Conservation (phyloP, 1,140 invertebrate genomes). For the Bombus vancouverensis region DNA sequence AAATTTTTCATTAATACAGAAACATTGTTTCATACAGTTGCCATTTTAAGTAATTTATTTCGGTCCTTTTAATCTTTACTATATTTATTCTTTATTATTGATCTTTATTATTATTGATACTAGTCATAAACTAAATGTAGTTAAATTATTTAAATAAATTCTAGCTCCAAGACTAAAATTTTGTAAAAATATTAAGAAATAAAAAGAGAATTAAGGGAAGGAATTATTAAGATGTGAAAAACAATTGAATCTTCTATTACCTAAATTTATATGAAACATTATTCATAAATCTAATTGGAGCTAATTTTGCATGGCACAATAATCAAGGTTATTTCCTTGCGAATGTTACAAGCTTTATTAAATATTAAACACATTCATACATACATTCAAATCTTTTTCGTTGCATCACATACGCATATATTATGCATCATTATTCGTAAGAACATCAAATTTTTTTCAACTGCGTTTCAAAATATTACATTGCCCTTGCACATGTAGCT, state of each 20-base stretch:
- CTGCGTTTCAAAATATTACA: conserved; percentile 30
- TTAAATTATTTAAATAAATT: conserved; percentile 30
- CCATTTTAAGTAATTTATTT: neutral
- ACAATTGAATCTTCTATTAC: neutral
- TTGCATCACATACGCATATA: conserved; percentile 43
- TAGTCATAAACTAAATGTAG: conserved; percentile 4
- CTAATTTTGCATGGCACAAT: conserved; percentile 54
- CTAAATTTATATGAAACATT: neutral
- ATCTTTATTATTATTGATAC: conserved; percentile 20
- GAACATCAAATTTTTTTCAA: conserved; percentile 28
- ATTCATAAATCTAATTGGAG: neutral
- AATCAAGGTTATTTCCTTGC: conserved; percentile 36
- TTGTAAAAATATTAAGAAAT: neutral
- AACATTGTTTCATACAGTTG: conserved; percentile 14
- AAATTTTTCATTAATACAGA: conserved; percentile 17
- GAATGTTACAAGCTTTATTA: conserved; percentile 32
- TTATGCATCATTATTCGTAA: conserved; percentile 44
- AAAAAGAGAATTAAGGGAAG: neutral
- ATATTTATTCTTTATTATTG: neutral
- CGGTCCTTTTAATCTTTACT: neutral
- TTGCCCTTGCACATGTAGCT: neutral
- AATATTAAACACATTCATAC: conserved; percentile 36
- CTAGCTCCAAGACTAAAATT: neutral
- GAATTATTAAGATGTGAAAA: neutral
- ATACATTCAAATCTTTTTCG: conserved; percentile 35